Conservation (phyloP, 2,888 invertebrate species). For the Acheta domesticus region DNA sequence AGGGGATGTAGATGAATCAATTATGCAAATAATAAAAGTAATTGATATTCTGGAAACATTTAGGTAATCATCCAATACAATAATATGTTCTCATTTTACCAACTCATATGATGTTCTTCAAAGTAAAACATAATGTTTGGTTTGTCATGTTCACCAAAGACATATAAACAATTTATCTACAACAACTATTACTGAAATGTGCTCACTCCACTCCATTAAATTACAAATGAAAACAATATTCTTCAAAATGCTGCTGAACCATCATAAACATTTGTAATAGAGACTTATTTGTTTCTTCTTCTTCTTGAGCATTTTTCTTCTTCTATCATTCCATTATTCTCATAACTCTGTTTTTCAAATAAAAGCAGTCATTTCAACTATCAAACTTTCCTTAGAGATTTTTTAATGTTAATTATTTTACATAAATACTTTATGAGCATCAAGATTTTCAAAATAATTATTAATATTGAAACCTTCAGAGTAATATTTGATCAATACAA, state of each 20-base stretch:
- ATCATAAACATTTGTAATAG: too few species aligned
- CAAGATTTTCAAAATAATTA: neutral
- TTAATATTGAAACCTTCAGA: slow-evolving; percentile 39
- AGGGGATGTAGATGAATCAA: slow-evolving; percentile 75
- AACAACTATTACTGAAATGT: too few species aligned
- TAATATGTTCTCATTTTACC: slow-evolving; percentile 37
- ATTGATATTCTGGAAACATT: slow-evolving; percentile 55
- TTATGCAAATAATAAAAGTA: slow-evolving; percentile 56
- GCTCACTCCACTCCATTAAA: too few species aligned
- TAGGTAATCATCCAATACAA: slow-evolving; percentile 47
- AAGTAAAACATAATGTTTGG: slow-evolving; percentile 5
- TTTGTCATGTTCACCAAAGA: neutral
- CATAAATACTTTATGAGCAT: slow-evolving; percentile 36
- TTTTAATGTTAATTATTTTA: slow-evolving; percentile 41
- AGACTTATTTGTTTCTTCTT: too few species aligned
- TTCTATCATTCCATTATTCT: too few species aligned
- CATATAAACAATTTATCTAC: too few species aligned
- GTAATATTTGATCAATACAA: slow-evolving; percentile 52
- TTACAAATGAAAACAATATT: too few species aligned
- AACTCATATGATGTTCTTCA: neutral
- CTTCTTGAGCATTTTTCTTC: too few species aligned
- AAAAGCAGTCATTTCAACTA: too few species aligned
- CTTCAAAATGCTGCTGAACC: too few species aligned
- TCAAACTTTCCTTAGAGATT: slow-evolving; percentile 40
- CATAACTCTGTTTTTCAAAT: too few species aligned